Conservation (phyloP, 2,797 vertebrate species). For the Lepilemur ruficaudatus region DNA sequence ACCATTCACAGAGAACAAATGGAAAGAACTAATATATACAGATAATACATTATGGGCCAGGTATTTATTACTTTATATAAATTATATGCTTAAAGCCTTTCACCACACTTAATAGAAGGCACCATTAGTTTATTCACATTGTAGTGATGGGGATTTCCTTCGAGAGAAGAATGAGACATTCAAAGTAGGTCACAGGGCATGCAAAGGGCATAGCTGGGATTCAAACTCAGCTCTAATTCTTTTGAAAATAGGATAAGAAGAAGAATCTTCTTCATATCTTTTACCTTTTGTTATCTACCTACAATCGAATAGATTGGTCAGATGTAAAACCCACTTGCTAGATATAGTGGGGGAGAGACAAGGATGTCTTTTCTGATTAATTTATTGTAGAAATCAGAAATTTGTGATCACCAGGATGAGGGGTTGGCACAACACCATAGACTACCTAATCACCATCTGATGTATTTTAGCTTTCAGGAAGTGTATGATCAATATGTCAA, state of each 20-base stretch:
- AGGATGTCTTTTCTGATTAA: not conserved
- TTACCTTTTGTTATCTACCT: not conserved
- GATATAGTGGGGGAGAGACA: fast-evolving
- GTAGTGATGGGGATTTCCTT: not conserved
- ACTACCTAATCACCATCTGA: not conserved
- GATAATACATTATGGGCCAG: not conserved
- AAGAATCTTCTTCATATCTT: not conserved
- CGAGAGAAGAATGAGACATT: not conserved
- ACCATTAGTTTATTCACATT: not conserved
- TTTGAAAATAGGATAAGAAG: not conserved
- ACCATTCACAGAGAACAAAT: not conserved
- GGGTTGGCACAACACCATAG: not conserved
- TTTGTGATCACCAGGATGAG: not conserved
- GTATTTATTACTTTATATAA: not conserved
- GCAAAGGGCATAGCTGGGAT: not conserved
- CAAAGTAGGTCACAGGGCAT: not conserved
- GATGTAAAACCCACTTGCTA: not conserved
- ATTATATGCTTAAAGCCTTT: not conserved
- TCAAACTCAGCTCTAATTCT: not conserved
- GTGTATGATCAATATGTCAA: not conserved
- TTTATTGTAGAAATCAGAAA: not conserved
- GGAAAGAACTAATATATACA: not conserved
- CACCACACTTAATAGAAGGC: not conserved
- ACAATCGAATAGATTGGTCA: not conserved
- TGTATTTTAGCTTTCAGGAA: not conserved